These are phyloP conservation scores for Phaonia tiefii DNA, from an alignment of 2,888 invertebrate species.

Conservation along the genomic window DNA sequence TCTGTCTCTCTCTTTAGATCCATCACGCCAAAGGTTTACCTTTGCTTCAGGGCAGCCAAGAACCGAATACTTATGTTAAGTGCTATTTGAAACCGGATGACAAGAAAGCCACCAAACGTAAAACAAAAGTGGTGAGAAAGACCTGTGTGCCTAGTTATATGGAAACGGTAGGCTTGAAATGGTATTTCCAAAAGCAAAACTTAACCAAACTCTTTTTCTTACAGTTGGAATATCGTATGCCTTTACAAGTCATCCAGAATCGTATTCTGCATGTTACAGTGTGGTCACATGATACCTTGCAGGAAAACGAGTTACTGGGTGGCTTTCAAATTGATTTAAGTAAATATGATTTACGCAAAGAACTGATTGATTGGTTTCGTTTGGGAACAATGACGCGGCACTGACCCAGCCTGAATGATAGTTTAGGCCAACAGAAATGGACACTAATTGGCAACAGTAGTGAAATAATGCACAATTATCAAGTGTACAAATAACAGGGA, in stretches of 20 bases:
- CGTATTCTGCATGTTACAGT: slow-evolving; percentile 94
- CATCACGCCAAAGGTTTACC: slow-evolving; percentile 95
- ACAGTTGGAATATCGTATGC: slow-evolving; percentile 94
- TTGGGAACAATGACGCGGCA: slow-evolving; percentile 81
- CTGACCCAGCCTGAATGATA: slow-evolving; percentile 39
- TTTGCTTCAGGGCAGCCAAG: slow-evolving; percentile 88
- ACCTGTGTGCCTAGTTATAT: slow-evolving; percentile 98
- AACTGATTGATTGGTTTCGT: slow-evolving; percentile 93
- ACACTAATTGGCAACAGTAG: neutral
- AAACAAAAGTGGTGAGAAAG: slow-evolving; percentile 95
- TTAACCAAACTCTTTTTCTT: slow-evolving; percentile 19
- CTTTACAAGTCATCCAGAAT: slow-evolving; percentile 88
- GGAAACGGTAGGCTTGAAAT: slow-evolving; percentile 88
- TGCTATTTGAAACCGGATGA: slow-evolving; percentile 96
- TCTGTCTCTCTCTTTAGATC: slow-evolving; percentile 75
- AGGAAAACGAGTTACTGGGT: slow-evolving; percentile 96
- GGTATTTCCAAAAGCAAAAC: neutral
- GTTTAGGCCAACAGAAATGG: neutral
- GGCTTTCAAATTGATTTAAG: slow-evolving; percentile 91
- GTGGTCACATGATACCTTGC: slow-evolving; percentile 96
- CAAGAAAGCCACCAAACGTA: slow-evolving; percentile 95
- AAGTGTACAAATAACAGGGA: slow-evolving; percentile 42
- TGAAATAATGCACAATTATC: slow-evolving; percentile 22
- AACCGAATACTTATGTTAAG: slow-evolving; percentile 94
- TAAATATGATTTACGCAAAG: slow-evolving; percentile 87